These are phyloP conservation scores for Mastomys natalensis DNA, from an alignment of 2,113 vertebrate species.

Conservation along the genomic window DNA sequence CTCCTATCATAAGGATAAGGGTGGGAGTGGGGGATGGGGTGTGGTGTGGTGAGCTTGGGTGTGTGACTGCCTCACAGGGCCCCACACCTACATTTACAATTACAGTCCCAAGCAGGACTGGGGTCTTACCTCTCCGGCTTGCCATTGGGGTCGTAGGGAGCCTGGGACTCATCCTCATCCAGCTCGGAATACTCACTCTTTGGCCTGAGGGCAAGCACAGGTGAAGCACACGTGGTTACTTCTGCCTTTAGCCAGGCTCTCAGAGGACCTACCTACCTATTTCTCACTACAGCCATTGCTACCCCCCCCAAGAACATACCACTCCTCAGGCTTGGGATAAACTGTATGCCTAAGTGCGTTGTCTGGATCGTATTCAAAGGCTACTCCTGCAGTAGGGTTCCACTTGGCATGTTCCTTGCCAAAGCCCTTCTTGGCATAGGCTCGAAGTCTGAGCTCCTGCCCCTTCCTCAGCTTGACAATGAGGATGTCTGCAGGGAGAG, in stretches of 20 bases:
- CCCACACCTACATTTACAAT: rapidly evolving
- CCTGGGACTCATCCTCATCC: slow-evolving; percentile 96
- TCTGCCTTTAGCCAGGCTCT: background rate
- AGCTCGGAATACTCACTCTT: slow-evolving; percentile 99
- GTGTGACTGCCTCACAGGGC: background rate
- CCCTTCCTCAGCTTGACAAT: slow-evolving; percentile 98
- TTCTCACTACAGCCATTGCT: background rate
- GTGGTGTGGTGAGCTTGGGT: background rate
- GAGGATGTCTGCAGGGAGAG: slow-evolving; percentile 91
- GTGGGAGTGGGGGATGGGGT: too few species aligned
- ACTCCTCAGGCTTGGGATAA: slow-evolving; percentile 97
- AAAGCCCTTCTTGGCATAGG: slow-evolving; percentile 98
- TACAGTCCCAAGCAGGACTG: rapidly evolving
- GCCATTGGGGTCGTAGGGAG: slow-evolving; percentile 96
- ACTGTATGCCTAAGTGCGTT: slow-evolving; percentile 97
- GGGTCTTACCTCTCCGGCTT: slow-evolving; percentile 94
- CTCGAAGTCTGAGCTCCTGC: slow-evolving; percentile 95
- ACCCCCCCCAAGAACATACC: slow-evolving; percentile 84
- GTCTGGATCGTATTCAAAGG: slow-evolving; percentile 98
- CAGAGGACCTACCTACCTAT: background rate
- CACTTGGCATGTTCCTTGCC: slow-evolving; percentile 99
- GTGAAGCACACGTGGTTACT: background rate
- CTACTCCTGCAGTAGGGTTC: slow-evolving; percentile 97
- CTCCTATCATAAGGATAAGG: background rate
- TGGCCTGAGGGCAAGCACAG: slow-evolving; percentile 89